Percentiles rank a stretch among this genome's conserved stretches.
These are phyloP conservation scores for Drosophila sordidula DNA, from an alignment of 2,888 invertebrate genomes.

Conservation along the genomic window DNA sequence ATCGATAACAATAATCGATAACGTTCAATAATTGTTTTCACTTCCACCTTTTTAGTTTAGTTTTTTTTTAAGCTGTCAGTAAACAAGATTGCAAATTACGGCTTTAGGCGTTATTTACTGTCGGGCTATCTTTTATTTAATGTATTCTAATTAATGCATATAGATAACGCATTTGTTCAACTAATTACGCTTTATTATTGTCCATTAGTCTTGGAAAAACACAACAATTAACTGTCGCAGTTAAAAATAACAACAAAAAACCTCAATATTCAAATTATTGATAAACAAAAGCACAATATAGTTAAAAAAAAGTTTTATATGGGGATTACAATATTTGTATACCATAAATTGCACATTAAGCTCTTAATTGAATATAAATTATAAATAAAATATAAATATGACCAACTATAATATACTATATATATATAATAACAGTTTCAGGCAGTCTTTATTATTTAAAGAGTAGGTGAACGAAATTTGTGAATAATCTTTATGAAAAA, in stretches of 20 bases:
- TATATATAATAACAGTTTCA: too few species aligned
- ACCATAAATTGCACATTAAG: too few species aligned
- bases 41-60: background rate
- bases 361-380: too few species aligned
- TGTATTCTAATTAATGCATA: slow-evolving; percentile 10
- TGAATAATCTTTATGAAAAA: too few species aligned
- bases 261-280: background rate
- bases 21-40: background rate
- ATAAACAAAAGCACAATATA: too few species aligned
- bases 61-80: too few species aligned
- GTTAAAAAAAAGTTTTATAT: too few species aligned
- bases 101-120: background rate
- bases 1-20: background rate
- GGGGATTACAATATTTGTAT: too few species aligned
- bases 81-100: slow-evolving; percentile 14
- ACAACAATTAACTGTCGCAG: background rate
- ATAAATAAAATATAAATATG: too few species aligned
- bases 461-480: too few species aligned
- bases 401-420: too few species aligned
- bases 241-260: background rate
- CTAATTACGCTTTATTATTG: slow-evolving; percentile 8
- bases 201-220: slow-evolving; percentile 1
- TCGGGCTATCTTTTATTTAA: background rate
- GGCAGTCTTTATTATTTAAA: too few species aligned
- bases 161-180: background rate